Percentiles rank a stretch among this genome's conserved stretches.
These are phyloP conservation scores for Hoplodrina blanda DNA, from an alignment of 2,888 invertebrate genomes.

Conservation along the genomic window DNA sequence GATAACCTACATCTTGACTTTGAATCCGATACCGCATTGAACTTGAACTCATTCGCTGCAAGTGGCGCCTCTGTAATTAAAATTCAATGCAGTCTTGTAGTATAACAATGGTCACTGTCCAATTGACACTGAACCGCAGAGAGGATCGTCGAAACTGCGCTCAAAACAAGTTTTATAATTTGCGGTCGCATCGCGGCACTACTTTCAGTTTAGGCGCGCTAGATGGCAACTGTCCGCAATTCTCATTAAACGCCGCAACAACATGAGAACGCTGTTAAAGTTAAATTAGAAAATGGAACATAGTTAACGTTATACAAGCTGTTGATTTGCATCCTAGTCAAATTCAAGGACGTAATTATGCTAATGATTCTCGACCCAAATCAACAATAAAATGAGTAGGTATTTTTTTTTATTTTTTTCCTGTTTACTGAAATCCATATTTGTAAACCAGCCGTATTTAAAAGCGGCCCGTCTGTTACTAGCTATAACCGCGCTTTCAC, in stretches of 20 bases:
- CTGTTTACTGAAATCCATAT: too few species aligned
- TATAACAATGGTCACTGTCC: constrained; percentile 69
- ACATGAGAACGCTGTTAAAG: constrained; percentile 61
- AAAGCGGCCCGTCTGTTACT: too few species aligned
- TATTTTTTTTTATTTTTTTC: too few species aligned
- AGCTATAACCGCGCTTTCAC: too few species aligned
- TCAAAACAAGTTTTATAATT: constrained; percentile 76
- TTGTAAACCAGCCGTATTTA: too few species aligned
- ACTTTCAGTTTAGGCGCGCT: constrained; percentile 64
- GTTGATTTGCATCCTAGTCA: too few species aligned
- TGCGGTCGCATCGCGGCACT: constrained; percentile 64
- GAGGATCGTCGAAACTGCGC: constrained; percentile 62
- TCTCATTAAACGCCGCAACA: constrained; percentile 68
- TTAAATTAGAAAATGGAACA: constrained; percentile 52
- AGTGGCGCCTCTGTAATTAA: constrained; percentile 58
- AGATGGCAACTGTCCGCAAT: constrained; percentile 62
- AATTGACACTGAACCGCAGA: constrained; percentile 67
- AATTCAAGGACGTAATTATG: too few species aligned
- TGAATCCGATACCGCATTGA: constrained; percentile 8
- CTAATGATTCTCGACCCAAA: too few species aligned
- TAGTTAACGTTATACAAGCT: too few species aligned
- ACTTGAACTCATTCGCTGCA: constrained; percentile 25
- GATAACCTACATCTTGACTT: constrained; percentile 10
- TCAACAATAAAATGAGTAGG: too few species aligned
- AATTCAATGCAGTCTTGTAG: constrained; percentile 61